Evolutionary conservation across 1,140 invertebrate genomes (phyloP), one percentile per base, ranked within the genome.

Genomic region (Sweltsa coloradensis): DNA sequence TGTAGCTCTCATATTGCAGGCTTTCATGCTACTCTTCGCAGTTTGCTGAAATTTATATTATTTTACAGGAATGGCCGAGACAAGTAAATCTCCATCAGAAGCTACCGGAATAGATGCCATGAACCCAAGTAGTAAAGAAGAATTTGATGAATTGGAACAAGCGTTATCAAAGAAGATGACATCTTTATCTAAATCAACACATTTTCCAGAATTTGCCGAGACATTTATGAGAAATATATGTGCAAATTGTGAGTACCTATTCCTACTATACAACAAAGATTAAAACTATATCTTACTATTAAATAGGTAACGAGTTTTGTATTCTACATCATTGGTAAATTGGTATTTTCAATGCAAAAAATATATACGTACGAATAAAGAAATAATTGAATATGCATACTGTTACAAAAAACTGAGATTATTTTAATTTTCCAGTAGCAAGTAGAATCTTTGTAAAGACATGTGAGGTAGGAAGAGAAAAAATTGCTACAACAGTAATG

Each of bases 131-230:
- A 85, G 71, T 14, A 84, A 82, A 66, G 83, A 81, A 57, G 86
- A 92, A 60, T 89, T 89, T 60, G 76, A 83, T 37, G 78, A 81
- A 61, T 85, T 89, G 60, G 73, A 74, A 18, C 76, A 81, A 45
- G 67, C 76, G n/a, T 66, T 91, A 25, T 70, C 73, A 31, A 77
- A 76, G 59, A 87, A 87, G 68, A 71, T 90, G 25, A 72, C 70
- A 52, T 61, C 74, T 9, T 79, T 76, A 60, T 78, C 78, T 53
- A 76, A 80, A 55, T 79, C 75, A 49, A 65, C 76, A 3, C 79
- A 89, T 59, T 92, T 80, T 61, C 71, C 80, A 11, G 63, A 61
- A 31, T 91, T 92, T 58, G 71, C 83, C 34, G 85, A 89, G 65
- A 82, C 84, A 49, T 65, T 89, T 51, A 75, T 89, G 55, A 79